Evolutionary conservation across 1,140 invertebrate genomes (phyloP).

Genomic region (Zaprionus capensis): DNA sequence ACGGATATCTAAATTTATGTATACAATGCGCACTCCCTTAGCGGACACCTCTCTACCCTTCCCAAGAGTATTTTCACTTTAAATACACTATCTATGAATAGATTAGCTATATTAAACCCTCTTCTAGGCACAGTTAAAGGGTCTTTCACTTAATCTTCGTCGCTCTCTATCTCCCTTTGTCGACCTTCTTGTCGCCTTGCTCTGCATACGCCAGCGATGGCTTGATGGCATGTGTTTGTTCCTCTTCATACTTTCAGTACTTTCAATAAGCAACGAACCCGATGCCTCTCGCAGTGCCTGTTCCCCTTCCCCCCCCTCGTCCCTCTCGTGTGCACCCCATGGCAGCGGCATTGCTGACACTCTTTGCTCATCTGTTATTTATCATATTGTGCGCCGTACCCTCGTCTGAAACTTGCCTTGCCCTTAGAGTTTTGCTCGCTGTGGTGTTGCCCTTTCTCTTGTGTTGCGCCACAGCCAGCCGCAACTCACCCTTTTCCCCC

Average conservation of each 20-base stretch:
- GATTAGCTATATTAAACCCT: neutral
- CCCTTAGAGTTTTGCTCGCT: neutral
- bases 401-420: conserved; percentile 11
- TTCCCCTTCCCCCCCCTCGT: neutral
- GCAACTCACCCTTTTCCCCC: neutral
- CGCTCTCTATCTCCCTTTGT: neutral
- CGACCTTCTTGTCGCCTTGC: conserved; percentile 4
- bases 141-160: neutral
- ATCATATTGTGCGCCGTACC: conserved; percentile 58
- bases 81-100: neutral
- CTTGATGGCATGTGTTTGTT: conserved; percentile 44
- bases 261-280: conserved; percentile 67
- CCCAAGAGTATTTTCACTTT: too few species aligned
- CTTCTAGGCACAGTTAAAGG: neutral
- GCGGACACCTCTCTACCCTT: too few species aligned
- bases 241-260: conserved; percentile 71
- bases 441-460: neutral
- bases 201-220: neutral
- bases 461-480: neutral
- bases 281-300: neutral
- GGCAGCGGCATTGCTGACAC: conserved; percentile 56
- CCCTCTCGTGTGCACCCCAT: neutral
- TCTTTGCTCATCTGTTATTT: conserved; percentile 78
- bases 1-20: neutral
- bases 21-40: too few species aligned